These are phyloP conservation scores for Manis crassicaudata DNA, from an alignment of 2,797 vertebrate species.

Conservation along the genomic window DNA sequence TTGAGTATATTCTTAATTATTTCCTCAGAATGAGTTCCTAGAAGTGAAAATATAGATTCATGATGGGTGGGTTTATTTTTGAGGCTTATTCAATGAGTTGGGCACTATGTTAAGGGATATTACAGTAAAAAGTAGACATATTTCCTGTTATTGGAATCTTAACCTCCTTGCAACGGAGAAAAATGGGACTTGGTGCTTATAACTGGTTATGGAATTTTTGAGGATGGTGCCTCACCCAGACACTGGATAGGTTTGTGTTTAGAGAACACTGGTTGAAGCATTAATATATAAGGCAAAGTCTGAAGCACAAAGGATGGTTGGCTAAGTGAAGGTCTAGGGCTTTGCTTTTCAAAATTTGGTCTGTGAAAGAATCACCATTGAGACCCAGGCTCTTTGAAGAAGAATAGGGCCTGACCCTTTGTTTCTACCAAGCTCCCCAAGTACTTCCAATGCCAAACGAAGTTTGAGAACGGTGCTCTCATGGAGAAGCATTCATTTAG, in stretches of 20 bases:
- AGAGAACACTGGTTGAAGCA: neutral
- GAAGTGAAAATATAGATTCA: constrained; percentile 9
- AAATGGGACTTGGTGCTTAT: neutral
- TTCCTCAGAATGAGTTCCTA: constrained; percentile 13
- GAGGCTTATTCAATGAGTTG: neutral
- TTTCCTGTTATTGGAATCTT: neutral
- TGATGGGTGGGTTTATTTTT: neutral
- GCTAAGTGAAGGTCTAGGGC: neutral
- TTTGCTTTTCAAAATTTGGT: neutral
- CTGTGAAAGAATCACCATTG: neutral
- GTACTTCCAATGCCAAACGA: neutral
- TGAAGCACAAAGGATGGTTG: neutral
- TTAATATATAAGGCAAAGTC: neutral
- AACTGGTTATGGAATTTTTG: neutral
- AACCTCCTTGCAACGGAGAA: neutral
- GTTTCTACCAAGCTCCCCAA: neutral
- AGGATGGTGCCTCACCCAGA: neutral
- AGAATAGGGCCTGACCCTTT: neutral
- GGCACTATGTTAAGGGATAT: neutral
- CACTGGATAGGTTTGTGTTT: neutral
- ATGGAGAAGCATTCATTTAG: neutral
- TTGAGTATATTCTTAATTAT: constrained; percentile 6
- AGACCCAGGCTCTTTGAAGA: neutral
- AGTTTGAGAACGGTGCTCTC: neutral
- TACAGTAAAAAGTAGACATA: neutral